Conservation (phyloP, 2,888 invertebrate species). For the Pardosa pseudoannulata region DNA sequence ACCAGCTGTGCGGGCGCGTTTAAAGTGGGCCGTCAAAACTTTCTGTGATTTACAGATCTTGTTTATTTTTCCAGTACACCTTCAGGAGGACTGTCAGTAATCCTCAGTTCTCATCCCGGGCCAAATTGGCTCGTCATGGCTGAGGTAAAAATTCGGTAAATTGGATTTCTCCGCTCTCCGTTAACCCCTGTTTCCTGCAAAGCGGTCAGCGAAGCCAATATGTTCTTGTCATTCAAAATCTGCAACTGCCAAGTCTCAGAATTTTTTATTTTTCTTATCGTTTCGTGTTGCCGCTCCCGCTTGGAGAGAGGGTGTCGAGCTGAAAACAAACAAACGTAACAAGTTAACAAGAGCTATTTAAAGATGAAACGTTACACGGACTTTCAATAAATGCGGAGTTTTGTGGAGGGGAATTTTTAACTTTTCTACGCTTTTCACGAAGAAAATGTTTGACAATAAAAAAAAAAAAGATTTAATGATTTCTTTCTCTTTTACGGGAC, state of each 20-base stretch:
- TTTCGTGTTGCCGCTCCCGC: too few species aligned
- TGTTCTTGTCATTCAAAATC: conserved; percentile 2
- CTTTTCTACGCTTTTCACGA: not conserved
- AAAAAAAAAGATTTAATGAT: not conserved
- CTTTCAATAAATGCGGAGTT: not conserved
- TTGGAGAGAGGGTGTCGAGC: too few species aligned
- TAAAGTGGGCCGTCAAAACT: conserved; percentile 7
- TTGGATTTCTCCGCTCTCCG: not conserved
- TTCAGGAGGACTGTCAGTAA: not conserved
- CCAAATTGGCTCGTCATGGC: conserved; percentile 20
- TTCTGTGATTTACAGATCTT: conserved; percentile 24
- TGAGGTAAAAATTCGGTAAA: conserved; percentile 7
- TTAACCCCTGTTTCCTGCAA: not conserved
- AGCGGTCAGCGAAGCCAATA: conserved; percentile 2
- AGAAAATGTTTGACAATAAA: too few species aligned
- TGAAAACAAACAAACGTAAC: not conserved
- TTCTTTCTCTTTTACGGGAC: not conserved
- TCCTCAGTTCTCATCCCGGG: not conserved
- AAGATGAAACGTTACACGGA: not conserved
- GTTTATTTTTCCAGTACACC: conserved; percentile 14
- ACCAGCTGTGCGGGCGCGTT: conserved; percentile 51
- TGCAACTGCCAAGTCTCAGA: not conserved
- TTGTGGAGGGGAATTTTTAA: not conserved
- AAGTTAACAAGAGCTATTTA: conserved; percentile 7
- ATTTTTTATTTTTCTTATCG: not conserved